Conservation (phyloP, 2,797 vertebrate species). For the Leptoclinus maculatus region DNA sequence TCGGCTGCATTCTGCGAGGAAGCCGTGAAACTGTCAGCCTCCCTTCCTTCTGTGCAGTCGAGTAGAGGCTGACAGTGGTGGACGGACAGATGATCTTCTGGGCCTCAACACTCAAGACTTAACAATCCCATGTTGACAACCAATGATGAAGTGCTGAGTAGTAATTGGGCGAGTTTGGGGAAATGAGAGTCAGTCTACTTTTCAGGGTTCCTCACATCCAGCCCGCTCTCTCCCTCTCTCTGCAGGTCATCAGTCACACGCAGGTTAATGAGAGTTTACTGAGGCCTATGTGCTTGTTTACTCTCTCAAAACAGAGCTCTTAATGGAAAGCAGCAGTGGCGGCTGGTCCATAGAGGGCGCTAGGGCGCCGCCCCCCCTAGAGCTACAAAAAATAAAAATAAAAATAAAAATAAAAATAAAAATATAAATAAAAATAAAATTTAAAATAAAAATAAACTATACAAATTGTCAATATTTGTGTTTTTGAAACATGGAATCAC, state of each 20-base stretch:
- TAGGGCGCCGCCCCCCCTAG: too few relatives aligned
- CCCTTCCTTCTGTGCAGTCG: constrained; percentile 25
- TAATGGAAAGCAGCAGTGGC: constrained; percentile 35
- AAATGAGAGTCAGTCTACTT: constrained; percentile 40
- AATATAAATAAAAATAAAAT: too few relatives aligned
- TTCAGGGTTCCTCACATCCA: constrained; percentile 29
- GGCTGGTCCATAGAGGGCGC: too few relatives aligned
- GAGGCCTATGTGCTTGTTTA: constrained; percentile 38
- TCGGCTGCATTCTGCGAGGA: constrained; percentile 71
- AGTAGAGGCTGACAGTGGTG: constrained; percentile 47
- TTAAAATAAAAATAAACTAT: too few relatives aligned
- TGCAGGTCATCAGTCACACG: constrained; percentile 42
- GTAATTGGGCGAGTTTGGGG: constrained; percentile 48
- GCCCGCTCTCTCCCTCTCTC: background rate
- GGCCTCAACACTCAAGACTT: constrained; percentile 55
- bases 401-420: too few relatives aligned
- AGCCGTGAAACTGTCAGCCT: constrained; percentile 71
- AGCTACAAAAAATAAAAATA: too few relatives aligned
- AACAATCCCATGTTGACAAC: constrained; percentile 62
- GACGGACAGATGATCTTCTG: constrained; percentile 64
- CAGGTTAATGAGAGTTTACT: constrained; percentile 57
- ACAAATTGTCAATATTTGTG: too few relatives aligned
- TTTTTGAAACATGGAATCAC: too few relatives aligned
- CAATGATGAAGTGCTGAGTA: constrained; percentile 53
- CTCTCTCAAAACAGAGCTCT: constrained; percentile 3